Percentiles rank a stretch among this genome's conserved stretches.
These are phyloP conservation scores for Dolomedes plantarius DNA, from an alignment of 2,888 invertebrate genomes.

Conservation along the genomic window DNA sequence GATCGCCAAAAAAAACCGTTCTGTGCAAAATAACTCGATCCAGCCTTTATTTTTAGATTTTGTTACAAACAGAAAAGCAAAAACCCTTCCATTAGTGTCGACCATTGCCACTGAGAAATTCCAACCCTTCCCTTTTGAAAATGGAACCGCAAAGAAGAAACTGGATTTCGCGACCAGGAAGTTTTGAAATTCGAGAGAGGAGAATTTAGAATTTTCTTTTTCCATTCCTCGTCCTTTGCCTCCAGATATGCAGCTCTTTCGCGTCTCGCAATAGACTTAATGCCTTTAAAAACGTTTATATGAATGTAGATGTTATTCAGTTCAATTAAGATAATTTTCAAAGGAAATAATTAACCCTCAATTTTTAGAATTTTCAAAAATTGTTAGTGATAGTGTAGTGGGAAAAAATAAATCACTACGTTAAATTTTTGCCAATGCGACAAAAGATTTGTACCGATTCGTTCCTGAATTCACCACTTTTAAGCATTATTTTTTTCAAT, in stretches of 20 bases:
- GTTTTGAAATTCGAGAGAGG: constrained; percentile 7
- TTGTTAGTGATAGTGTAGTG: no score
- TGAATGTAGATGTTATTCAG: not conserved
- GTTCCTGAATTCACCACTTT: no score
- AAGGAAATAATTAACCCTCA: no score
- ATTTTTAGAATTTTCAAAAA: no score
- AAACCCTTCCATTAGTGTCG: not conserved
- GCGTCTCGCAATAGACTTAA: no score
- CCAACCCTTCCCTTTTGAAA: not conserved
- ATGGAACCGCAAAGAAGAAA: not conserved
- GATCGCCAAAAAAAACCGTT: no score
- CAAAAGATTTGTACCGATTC: no score
- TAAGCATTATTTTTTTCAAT: no score
- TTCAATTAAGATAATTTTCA: no score
- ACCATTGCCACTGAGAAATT: not conserved
- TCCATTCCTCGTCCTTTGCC: not conserved
- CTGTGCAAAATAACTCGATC: constrained; percentile 3
- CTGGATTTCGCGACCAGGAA: not conserved
- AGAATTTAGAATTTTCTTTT: not conserved
- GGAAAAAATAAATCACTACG: no score
- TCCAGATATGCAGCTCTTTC: not conserved
- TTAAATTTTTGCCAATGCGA: no score
- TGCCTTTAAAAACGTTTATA: not conserved
- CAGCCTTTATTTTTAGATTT: not conserved
- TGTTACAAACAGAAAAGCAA: not conserved